These are phyloP conservation scores for Barnardius zonarius DNA, from an alignment of 2,113 vertebrate genomes.

Conservation along the genomic window DNA sequence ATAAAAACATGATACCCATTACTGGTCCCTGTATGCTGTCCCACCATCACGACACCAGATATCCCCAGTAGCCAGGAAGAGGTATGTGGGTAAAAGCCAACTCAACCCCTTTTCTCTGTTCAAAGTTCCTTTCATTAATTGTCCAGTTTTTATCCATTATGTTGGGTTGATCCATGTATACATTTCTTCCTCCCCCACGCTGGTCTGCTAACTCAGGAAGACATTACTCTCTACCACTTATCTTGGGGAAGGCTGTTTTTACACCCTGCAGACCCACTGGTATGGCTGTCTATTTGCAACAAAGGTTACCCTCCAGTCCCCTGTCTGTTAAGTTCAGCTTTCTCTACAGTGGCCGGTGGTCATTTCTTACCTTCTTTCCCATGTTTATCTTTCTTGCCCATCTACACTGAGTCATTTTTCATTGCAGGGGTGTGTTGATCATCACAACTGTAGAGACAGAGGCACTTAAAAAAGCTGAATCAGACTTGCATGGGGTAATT, in stretches of 20 bases:
- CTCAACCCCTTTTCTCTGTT: not conserved
- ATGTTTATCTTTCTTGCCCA: not conserved
- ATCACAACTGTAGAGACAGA: not conserved
- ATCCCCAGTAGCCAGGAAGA: not conserved
- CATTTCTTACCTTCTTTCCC: not conserved
- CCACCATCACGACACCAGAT: rapidly evolving
- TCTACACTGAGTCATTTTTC: not conserved
- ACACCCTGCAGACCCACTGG: not conserved
- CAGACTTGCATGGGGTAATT: not conserved
- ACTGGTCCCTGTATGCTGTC: not conserved
- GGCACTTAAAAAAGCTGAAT: not conserved
- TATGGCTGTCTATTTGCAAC: not conserved
- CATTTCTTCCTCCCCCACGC: rapidly evolving
- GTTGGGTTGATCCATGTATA: not conserved
- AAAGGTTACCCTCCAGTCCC: not conserved
- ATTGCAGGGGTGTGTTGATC: not conserved
- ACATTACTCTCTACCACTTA: not conserved
- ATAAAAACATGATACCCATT: not conserved
- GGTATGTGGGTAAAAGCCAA: not conserved
- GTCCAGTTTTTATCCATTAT: not conserved
- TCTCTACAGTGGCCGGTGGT: not conserved
- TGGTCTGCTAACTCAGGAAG: not conserved
- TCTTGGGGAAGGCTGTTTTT: not conserved
- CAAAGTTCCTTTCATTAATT: not conserved
- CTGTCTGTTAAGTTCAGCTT: not conserved